phyloP scores from a whole-genome alignment of 2,797 vertebrate species.

The Enteromius paludinosus region DNA sequence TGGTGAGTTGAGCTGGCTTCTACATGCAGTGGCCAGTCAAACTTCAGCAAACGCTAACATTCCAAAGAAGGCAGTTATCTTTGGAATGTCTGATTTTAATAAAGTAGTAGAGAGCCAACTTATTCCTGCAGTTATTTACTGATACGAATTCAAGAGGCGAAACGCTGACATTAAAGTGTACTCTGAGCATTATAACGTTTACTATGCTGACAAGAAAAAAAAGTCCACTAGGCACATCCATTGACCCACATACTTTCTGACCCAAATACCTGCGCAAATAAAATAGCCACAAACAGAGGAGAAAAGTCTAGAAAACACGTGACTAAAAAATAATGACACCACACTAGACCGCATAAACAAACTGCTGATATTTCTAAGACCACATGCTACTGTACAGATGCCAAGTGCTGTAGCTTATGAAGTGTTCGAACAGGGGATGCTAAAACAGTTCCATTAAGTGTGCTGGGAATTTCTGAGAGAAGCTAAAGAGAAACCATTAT shows the following conservation, averaged over 20 bases:
- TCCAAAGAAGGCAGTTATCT: constrained; percentile 35
- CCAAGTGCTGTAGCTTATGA: not conserved
- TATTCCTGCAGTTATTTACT: constrained; percentile 10
- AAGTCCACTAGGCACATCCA: constrained; percentile 9
- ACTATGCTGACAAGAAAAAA: constrained; percentile 15
- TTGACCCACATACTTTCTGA: constrained; percentile 45
- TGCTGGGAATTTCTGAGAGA: not conserved
- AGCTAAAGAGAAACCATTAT: constrained; percentile 2
- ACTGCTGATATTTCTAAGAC: not conserved
- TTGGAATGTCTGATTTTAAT: constrained; percentile 39
- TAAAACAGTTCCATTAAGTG: constrained; percentile 14
- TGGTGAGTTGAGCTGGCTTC: constrained; percentile 39
- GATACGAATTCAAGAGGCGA: constrained; percentile 10
- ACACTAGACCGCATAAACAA: not conserved
- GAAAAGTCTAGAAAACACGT: constrained; percentile 3
- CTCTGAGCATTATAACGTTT: constrained; percentile 15
- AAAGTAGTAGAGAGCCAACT: not conserved
- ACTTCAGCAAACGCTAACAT: constrained; percentile 25
- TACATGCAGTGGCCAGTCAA: constrained; percentile 46
- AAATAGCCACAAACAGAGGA: constrained; percentile 14
- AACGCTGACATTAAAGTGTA: constrained; percentile 31
- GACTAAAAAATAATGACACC: not conserved
- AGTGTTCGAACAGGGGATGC: not conserved
- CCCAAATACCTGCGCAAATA: constrained; percentile 32
- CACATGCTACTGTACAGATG: not conserved